Evolutionary conservation across 1,140 invertebrate species (phyloP).

Genomic region (Drosophila auraria): DNA sequence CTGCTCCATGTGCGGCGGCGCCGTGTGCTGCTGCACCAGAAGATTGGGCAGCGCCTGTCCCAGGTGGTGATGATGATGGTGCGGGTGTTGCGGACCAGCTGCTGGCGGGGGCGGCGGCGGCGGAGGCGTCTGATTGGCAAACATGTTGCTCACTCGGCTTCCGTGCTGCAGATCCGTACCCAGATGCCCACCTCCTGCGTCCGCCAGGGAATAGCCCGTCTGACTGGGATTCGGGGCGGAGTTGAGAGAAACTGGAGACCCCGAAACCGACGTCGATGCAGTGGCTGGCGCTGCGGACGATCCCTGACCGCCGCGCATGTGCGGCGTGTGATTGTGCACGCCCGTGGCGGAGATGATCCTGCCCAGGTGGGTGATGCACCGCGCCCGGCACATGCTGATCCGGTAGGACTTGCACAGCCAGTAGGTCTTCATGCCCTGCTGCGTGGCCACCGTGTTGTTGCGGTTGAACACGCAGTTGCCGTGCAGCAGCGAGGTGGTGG

Average conservation of each 20-base stretch:
- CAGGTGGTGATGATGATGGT: constrained; percentile 65
- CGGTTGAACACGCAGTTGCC: constrained; percentile 85
- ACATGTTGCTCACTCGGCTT: constrained; percentile 47
- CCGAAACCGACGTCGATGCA: constrained; percentile 17
- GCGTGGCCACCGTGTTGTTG: constrained; percentile 85
- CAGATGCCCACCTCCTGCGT: constrained; percentile 45
- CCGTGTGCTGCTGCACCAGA: constrained; percentile 70
- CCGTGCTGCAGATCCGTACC: constrained; percentile 56
- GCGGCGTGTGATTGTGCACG: constrained; percentile 83
- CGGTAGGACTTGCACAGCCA: constrained; percentile 85
- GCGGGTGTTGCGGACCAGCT: constrained; percentile 53
- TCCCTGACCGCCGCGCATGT: constrained; percentile 71
- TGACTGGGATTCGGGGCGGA: constrained; percentile 53
- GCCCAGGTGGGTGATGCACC: constrained; percentile 84
- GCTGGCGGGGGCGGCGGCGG: constrained; percentile 41
- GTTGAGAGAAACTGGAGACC: constrained; percentile 40
- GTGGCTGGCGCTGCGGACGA: constrained; percentile 2
- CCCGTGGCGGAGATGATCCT: constrained; percentile 84
- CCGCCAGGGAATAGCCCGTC: constrained; percentile 51
- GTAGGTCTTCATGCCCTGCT: constrained; percentile 85
- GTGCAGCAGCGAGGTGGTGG: constrained; percentile 84
- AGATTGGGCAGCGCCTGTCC: constrained; percentile 71
- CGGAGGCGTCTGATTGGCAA: constrained; percentile 50
- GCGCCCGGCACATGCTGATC: constrained; percentile 84
- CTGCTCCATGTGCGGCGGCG: constrained; percentile 58